Conservation (phyloP, 1,140 invertebrate species). For the Procambarus clarkii region DNA sequence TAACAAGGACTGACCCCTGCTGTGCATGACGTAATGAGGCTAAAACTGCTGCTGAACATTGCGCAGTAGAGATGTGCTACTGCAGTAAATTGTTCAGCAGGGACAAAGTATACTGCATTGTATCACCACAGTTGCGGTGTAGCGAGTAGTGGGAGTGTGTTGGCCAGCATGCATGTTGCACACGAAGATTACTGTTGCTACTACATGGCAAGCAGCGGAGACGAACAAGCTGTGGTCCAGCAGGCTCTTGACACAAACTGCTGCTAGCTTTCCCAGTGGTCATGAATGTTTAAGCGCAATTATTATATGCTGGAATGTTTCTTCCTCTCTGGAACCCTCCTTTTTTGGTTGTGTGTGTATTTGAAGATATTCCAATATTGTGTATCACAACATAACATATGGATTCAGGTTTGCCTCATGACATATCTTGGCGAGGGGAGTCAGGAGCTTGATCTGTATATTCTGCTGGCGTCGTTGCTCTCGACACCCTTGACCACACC, state of each 20-base stretch:
- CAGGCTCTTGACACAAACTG: neutral
- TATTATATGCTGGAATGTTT: slow-evolving; percentile 40
- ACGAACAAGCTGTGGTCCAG: neutral
- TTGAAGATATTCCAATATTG: slow-evolving; percentile 41
- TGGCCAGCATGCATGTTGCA: neutral
- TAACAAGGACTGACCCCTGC: neutral
- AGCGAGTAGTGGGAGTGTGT: neutral
- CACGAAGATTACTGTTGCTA: neutral
- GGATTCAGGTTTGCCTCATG: slow-evolving; percentile 42
- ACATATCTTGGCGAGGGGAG: slow-evolving; percentile 34
- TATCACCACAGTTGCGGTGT: neutral
- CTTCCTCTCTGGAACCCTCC: slow-evolving; percentile 41
- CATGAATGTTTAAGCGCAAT: slow-evolving; percentile 32
- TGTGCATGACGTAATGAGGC: neutral
- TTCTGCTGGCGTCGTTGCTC: slow-evolving; percentile 45
- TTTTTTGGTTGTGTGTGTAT: slow-evolving; percentile 45
- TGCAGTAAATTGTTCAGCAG: neutral
- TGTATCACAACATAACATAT: slow-evolving; percentile 36
- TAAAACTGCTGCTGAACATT: neutral
- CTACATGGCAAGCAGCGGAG: neutral
- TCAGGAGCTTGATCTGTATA: slow-evolving; percentile 49
- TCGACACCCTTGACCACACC: slow-evolving; percentile 20
- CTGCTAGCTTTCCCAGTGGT: slow-evolving; percentile 19
- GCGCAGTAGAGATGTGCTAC: neutral
- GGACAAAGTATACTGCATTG: neutral